A percentile compares a stretch with the other conserved stretches of the same genome.
Evolutionary conservation across 2,797 vertebrate genomes (phyloP).

Genomic region (Ispidina lecontei): DNA sequence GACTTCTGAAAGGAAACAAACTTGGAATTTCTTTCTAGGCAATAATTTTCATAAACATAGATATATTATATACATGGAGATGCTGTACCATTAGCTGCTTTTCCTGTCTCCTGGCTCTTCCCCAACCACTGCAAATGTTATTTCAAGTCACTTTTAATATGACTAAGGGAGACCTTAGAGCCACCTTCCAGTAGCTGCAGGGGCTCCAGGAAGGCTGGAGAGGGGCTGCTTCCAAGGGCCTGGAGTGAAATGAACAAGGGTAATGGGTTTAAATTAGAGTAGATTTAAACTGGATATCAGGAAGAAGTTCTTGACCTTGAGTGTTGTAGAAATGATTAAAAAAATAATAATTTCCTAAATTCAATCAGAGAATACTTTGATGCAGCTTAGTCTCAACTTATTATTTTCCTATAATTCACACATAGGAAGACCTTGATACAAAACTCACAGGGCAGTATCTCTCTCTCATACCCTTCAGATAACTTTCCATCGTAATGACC

Average conservation of each 20-base stretch:
- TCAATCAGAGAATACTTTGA: neutral
- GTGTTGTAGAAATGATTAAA: too few relatives aligned
- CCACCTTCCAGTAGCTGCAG: too few relatives aligned
- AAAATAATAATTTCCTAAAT: neutral
- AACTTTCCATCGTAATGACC: neutral
- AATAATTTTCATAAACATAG: neutral
- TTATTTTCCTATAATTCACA: neutral
- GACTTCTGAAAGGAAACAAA: neutral
- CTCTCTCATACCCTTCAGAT: neutral
- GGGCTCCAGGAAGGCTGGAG: too few relatives aligned
- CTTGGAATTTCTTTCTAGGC: neutral
- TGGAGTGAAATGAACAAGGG: too few relatives aligned
- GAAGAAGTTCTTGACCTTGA: too few relatives aligned
- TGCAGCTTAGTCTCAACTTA: neutral
- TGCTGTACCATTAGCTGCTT: neutral
- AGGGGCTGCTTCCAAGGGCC: too few relatives aligned
- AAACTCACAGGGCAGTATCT: neutral
- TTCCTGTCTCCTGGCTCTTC: neutral
- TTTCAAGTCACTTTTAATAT: neutral
- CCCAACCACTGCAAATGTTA: neutral
- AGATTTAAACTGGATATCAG: too few relatives aligned
- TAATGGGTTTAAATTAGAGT: too few relatives aligned
- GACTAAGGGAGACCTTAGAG: too few relatives aligned
- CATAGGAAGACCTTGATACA: neutral
- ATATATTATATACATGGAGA: rapidly evolving